Evolutionary conservation across 2,888 invertebrate genomes (phyloP).

Genomic region (Ormyrus labotus): DNA sequence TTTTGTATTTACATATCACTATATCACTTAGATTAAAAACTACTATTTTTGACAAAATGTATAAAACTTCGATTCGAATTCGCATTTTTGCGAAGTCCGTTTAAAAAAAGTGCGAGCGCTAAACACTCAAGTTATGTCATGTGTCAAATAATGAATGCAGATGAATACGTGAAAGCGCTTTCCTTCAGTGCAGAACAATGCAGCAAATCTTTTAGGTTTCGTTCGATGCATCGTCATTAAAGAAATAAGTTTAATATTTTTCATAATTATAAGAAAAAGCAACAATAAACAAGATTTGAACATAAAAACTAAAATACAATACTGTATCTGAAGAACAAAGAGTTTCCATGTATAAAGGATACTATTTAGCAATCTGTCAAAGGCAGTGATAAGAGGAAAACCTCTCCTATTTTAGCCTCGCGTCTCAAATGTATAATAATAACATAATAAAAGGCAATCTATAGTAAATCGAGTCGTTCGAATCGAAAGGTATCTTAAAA

Average conservation of each 20-base stretch:
- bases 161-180: constrained; percentile 25
- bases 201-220: constrained; percentile 47
- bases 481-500: constrained; percentile 5
- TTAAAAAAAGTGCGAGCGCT: constrained; percentile 39
- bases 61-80: constrained; percentile 50
- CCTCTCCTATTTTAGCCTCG: constrained; percentile 4
- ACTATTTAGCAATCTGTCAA: constrained; percentile 19
- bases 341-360: constrained; percentile 21
- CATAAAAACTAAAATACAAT: constrained; percentile 55
- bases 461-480: neutral
- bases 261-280: constrained; percentile 49
- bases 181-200: constrained; percentile 35
- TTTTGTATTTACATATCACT: constrained; percentile 68
- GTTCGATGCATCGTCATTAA: constrained; percentile 36
- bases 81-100: constrained; percentile 14
- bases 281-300: constrained; percentile 34
- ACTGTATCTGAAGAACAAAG: constrained; percentile 44
- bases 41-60: constrained; percentile 49
- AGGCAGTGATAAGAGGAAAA: constrained; percentile 16
- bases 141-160: constrained; percentile 35
- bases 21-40: constrained; percentile 57
- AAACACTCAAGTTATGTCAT: constrained; percentile 24
- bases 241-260: constrained; percentile 33
- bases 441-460: constrained; percentile 1
- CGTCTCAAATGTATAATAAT: constrained; percentile 6